Percentiles rank a stretch among this genome's conserved stretches.
These are phyloP conservation scores for Rhodinocichla rosea DNA, from an alignment of 2,113 vertebrate genomes.

Conservation along the genomic window DNA sequence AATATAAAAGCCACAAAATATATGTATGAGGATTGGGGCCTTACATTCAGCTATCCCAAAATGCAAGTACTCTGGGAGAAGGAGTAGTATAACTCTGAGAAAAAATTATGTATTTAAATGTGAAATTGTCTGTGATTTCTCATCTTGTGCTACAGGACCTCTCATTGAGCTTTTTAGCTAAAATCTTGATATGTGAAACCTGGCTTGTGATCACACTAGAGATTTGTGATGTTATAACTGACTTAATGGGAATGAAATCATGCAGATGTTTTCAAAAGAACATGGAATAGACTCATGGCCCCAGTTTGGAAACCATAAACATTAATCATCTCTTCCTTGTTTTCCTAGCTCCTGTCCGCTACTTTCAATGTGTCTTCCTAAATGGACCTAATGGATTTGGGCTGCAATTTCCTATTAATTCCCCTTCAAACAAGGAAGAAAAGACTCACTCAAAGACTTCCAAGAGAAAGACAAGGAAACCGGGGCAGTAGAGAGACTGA, in stretches of 20 bases:
- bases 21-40: neutral
- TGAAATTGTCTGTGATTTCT: neutral
- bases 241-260: neutral
- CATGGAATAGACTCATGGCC: neutral
- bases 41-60: neutral
- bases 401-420: slow-evolving; percentile 71
- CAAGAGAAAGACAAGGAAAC: slow-evolving; percentile 62
- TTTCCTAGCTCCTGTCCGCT: slow-evolving; percentile 75
- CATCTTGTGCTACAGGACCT: neutral
- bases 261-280: neutral
- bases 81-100: neutral
- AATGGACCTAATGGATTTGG: slow-evolving; percentile 76
- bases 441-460: slow-evolving; percentile 56
- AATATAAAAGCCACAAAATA: neutral
- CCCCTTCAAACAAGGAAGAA: slow-evolving; percentile 55
- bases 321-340: slow-evolving; percentile 13
- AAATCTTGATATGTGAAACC: neutral
- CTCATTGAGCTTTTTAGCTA: neutral
- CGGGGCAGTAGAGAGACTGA: slow-evolving; percentile 60
- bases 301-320: neutral
- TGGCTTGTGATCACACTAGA: neutral
- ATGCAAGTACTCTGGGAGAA: neutral
- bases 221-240: neutral
- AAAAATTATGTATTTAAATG: neutral
- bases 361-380: slow-evolving; percentile 79